These are phyloP conservation scores for Operophtera brumata DNA, from an alignment of 2,888 invertebrate genomes.

Conservation along the genomic window DNA sequence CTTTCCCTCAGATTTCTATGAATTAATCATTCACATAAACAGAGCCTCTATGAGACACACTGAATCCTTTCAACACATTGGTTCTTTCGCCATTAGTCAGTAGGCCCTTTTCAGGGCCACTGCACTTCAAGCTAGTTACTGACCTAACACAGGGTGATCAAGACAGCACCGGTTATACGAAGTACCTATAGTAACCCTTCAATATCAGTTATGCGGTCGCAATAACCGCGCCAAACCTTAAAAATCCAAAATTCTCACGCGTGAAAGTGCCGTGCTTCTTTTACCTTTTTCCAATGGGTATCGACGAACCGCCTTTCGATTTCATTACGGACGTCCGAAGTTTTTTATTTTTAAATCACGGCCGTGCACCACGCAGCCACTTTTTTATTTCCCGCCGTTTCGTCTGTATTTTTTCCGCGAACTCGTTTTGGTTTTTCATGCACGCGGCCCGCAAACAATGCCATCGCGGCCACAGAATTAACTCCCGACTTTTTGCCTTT, in stretches of 20 bases:
- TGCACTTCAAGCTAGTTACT: too few species aligned
- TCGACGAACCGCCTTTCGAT: constrained; percentile 81
- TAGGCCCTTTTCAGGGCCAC: too few species aligned
- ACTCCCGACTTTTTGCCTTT: constrained; percentile 77
- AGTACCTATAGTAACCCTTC: constrained; percentile 39
- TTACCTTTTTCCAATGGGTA: constrained; percentile 78
- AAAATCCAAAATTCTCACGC: constrained; percentile 77
- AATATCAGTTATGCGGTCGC: constrained; percentile 44
- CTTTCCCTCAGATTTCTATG: too few species aligned
- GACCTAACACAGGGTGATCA: too few species aligned
- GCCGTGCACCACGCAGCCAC: constrained; percentile 64
- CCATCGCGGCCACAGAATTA: constrained; percentile 76
- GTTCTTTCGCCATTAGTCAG: too few species aligned
- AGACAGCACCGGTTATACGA: too few species aligned
- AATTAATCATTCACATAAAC: too few species aligned
- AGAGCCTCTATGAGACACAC: too few species aligned
- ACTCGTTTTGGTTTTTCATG: constrained; percentile 72
- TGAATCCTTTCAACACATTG: too few species aligned
- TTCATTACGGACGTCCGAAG: constrained; percentile 78
- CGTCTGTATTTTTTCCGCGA: constrained; percentile 67
- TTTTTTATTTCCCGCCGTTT: constrained; percentile 68
- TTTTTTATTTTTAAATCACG: constrained; percentile 80
- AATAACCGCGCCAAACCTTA: constrained; percentile 53
- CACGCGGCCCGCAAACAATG: constrained; percentile 77
- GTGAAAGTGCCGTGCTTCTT: constrained; percentile 75